Evolutionary conservation across 1,140 invertebrate genomes (phyloP), one percentile per base, ranked within the genome.

Genomic region (Harpegnathos saltator): DNA sequence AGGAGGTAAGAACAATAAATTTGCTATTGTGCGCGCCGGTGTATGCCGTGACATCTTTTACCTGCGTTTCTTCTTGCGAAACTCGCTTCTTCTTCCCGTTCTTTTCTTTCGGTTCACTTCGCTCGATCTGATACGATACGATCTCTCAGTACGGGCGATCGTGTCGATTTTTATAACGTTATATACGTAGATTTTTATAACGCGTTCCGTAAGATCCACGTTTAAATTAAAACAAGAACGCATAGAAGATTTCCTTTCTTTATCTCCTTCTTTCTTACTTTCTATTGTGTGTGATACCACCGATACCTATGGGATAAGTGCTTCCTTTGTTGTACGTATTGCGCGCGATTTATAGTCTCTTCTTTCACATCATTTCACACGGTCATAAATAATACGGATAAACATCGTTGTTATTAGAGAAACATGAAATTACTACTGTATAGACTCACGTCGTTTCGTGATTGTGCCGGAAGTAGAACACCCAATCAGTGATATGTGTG

Each of bases 1-100:
- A 77, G 82, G 86, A 88, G 87, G 87, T 88, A 88, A 88, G 87
- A 88, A 82, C 29, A 82, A 26, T 82, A 58, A 61, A 68, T 22
- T 84, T 68, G 74, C 62, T 80, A 19, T 48, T 80, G 26, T 54
- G 50, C 71, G 50, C 71, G 56, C 29, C 63, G 58, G 9, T 69
- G 19, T 61, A n/a, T 44, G 11, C n/a, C 59, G 24, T 62, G n/a
- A 56, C 44, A 22, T 71, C 83, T 69, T 19, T 29, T 63, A 17
- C 3, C 1, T 50, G 19, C n/a, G 29, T 9, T 44, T 44, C 66
- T 63, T 38, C 33, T 75, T 56, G 14, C 15, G 44, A 29, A 52
- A 14, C 19, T 11, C 17, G 24, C 22, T 38, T 38, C 26, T 22
- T n/a, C 3, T 69, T 68, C 44, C 11, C 38, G 38, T 44, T 44